Evolutionary conservation across 2,888 invertebrate genomes (phyloP), one percentile per base, ranked within the genome.

Genomic region (Ennomos fuscantarius): DNA sequence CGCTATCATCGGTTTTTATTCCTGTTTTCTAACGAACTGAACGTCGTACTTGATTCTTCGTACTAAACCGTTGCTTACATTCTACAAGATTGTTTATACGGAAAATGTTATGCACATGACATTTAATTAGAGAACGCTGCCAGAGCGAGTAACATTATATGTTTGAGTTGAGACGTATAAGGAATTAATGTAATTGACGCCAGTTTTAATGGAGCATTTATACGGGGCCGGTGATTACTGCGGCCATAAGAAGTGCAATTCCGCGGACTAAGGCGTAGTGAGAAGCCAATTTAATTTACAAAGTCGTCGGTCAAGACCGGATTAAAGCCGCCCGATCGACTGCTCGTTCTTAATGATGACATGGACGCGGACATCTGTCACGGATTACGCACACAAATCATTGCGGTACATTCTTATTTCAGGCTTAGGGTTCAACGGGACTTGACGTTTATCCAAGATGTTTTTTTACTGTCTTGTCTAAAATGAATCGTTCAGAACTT

Each of bases 131-230:
- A 79, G 76, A 79, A 81, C 75, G 70, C 72, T 74, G 72, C 66
- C 69, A 58, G 39, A 53, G 36, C 53, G 41, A 50, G 76, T 81
- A 74, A 79, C 77, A 79, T 76, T 80, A 79, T 81, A 81, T 81
- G 80, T 80, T 81, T 81, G 83, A 78, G 80, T 80, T 66, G 72
- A 72, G 78, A 78, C 87, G 73, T 86, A 87, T 84, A 88, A 73
- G 86, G 87, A 78, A 82, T 84, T 82, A 84, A 83, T 82, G 84
- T 88, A 88, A 89, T 89, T 88, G 87, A 88, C 86, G 84, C 86
- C 79, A 79, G 84, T 86, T 87, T 86, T 88, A 89, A 87, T 87
- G 84, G 82, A 76, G 77, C 82, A 75, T 86, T 87, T 87, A 86
- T 87, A 86, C 83, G 72, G 80, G 72, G 70, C 71, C 72, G 79